Conservation (phyloP, 1,140 invertebrate genomes). For the Sarcophaga bullata region DNA sequence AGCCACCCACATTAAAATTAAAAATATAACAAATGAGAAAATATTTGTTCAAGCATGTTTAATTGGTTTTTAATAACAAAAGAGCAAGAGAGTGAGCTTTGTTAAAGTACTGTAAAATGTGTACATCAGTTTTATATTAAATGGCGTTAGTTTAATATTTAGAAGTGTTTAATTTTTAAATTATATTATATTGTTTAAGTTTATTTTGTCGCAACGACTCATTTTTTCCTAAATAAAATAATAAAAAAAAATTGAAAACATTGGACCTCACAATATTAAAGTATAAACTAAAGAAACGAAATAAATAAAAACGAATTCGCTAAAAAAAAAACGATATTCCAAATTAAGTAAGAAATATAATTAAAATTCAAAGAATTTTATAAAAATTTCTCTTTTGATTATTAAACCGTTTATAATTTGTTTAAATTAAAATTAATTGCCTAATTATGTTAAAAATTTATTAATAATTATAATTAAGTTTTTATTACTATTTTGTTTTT, state of each 20-base stretch:
- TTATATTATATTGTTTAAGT: conserved; percentile 15
- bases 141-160: conserved; percentile 18
- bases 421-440: neutral
- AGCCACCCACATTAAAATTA: neutral
- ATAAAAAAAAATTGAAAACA: neutral
- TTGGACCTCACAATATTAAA: conserved; percentile 25
- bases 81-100: conserved; percentile 16
- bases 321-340: conserved; percentile 28
- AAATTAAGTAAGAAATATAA: neutral
- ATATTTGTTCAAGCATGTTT: neutral
- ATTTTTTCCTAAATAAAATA: neutral
- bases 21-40: neutral
- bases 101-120: neutral
- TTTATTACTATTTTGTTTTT: neutral
- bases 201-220: conserved; percentile 8
- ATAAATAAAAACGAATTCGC: conserved; percentile 25
- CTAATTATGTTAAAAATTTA: conserved; percentile 22
- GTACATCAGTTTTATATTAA: neutral
- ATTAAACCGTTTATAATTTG: neutral
- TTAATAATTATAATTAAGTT: conserved; percentile 4
- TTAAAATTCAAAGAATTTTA: conserved; percentile 19
- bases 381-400: neutral
- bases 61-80: conserved; percentile 8
- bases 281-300: conserved; percentile 17
- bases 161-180: conserved; percentile 18